Base-by-base conservation (phyloP, 2,888 invertebrate species). In the Eretmocerus hayati region DNA sequence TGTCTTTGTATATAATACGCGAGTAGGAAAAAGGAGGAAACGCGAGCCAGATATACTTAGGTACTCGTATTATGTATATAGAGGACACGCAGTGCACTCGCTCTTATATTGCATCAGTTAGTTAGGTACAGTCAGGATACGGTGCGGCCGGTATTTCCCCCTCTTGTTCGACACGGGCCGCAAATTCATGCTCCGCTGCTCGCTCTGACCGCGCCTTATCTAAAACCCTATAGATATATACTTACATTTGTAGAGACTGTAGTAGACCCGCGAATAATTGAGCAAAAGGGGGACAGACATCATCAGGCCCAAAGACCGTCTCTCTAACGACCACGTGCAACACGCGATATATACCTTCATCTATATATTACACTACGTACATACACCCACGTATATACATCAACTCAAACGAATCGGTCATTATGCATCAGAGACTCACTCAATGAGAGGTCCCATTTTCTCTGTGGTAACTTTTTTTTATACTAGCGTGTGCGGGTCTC, bases 201-300 rank as follows among this genome's bases (percentile, higher is more conserved):
- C 26, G n/a, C n/a, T 57, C 59, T 58, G 58, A 60, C 63, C 66
- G 60, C 65, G 60, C 65, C 66, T 65, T 62, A 62, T 65, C 59
- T 55, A 59, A 61, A n/a, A n/a, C n/a, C n/a, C n/a, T n/a, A n/a
- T n/a, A n/a, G n/a, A n/a, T n/a, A n/a, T n/a, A n/a, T n/a, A n/a
- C n/a, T n/a, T n/a, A n/a, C n/a, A n/a, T n/a, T n/a, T n/a, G n/a
- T n/a, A n/a, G n/a, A n/a, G n/a, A n/a, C n/a, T n/a, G n/a, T n/a
- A n/a, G n/a, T n/a, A n/a, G 55, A 58, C 58, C 57, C 57, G 48
- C 47, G 53, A 53, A 53, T 53, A 53, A 53, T 53, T 53, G 50
- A 47, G 42, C n/a, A n/a, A n/a, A n/a, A n/a, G 38, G 20, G 40
- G 13, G 42, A 38, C 35, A 13, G 35, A 8, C 16, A n/a, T 16